Conservation (phyloP, 2,888 invertebrate species). For the Amaurobius ferox region DNA sequence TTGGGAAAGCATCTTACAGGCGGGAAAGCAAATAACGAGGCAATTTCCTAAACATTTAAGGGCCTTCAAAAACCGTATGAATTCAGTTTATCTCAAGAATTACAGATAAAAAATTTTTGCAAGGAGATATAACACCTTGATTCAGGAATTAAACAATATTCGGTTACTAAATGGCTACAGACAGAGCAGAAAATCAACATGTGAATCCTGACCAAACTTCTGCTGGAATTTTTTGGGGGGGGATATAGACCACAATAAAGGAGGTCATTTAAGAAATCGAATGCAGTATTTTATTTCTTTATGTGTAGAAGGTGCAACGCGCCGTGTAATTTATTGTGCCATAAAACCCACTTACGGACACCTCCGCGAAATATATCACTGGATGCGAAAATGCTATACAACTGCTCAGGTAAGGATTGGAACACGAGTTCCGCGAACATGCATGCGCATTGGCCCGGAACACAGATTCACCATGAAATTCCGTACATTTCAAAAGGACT, state of each 20-base stretch:
- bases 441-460: background rate
- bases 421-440: background rate
- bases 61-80: too few species aligned
- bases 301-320: slow-evolving; percentile 11
- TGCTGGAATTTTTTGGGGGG: too few species aligned
- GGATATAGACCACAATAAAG: background rate
- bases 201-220: too few species aligned
- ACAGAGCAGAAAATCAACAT: too few species aligned
- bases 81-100: too few species aligned
- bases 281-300: slow-evolving; percentile 7
- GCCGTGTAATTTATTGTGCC: slow-evolving; percentile 33
- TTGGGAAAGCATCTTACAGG: too few species aligned
- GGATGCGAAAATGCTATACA: background rate
- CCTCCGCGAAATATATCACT: background rate
- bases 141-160: too few species aligned
- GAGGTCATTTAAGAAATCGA: slow-evolving; percentile 12
- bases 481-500: background rate
- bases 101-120: too few species aligned
- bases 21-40: too few species aligned
- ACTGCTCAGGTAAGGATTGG: background rate
- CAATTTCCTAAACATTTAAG: too few species aligned
- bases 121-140: too few species aligned
- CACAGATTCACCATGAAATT: background rate
- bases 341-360: slow-evolving; percentile 38
- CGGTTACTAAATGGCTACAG: too few species aligned